Conservation (phyloP, 2,888 invertebrate species). For the Drepanosiphum platanoidis region DNA sequence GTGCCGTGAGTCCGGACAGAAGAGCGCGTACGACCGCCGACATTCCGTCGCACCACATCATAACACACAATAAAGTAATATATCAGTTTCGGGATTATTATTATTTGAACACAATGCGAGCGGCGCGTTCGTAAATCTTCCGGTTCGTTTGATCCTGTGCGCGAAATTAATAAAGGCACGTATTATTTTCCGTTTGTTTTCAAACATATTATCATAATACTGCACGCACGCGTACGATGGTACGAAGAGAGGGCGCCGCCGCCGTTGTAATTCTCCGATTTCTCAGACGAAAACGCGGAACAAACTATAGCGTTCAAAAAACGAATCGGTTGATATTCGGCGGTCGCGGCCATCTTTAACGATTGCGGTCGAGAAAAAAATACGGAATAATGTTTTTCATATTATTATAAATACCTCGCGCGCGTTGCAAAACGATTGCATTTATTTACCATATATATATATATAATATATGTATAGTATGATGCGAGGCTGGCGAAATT, state of each 20-base stretch:
- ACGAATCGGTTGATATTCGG: too few relatives aligned
- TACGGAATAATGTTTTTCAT: neutral
- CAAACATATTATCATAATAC: neutral
- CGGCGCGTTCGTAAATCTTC: slow-evolving; percentile 25
- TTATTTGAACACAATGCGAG: too few relatives aligned
- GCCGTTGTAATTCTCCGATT: neutral
- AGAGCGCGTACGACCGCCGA: too few relatives aligned
- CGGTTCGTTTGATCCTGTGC: slow-evolving; percentile 22
- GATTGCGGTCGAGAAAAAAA: neutral
- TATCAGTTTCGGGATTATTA: neutral
- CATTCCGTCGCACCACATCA: neutral
- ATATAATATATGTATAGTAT: neutral
- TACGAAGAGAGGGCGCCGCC: neutral
- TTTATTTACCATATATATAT: too few relatives aligned
- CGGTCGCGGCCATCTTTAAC: too few relatives aligned
- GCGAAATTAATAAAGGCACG: neutral
- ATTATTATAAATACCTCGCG: neutral
- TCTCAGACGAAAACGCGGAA: neutral
- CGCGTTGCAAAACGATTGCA: slow-evolving; percentile 4
- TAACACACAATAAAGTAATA: neutral
- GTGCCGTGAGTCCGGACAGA: neutral
- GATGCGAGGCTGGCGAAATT: neutral
- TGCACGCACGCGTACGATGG: neutral
- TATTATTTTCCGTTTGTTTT: neutral
- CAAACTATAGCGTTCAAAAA: neutral